A percentile compares a stretch with the other conserved stretches of the same genome.
Evolutionary conservation across 2,113 vertebrate genomes (phyloP).

Genomic region (Vulpes ferrilata): DNA sequence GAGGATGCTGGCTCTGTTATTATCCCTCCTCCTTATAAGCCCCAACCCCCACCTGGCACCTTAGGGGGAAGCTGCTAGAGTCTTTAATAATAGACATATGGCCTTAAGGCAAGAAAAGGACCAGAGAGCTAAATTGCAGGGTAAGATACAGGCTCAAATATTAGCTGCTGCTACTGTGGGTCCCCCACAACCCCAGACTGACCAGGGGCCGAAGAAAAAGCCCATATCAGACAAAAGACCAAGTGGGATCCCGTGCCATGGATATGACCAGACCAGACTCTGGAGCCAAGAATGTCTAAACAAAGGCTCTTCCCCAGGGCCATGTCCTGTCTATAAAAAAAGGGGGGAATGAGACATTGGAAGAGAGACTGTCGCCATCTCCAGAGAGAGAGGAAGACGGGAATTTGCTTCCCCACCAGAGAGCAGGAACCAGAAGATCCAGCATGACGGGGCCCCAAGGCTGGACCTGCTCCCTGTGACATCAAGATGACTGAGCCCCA

Average conservation of each 20-base stretch:
- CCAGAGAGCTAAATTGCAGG: background rate
- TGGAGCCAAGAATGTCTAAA: background rate
- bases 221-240: background rate
- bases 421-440: too few relatives aligned
- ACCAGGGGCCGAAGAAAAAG: background rate
- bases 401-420: too few relatives aligned
- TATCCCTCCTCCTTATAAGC: background rate
- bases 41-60: background rate
- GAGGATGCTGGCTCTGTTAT: background rate
- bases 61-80: background rate
- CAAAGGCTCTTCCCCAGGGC: background rate
- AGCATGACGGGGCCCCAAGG: too few relatives aligned
- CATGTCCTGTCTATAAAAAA: background rate
- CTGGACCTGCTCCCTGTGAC: too few relatives aligned
- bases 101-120: background rate
- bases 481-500: too few relatives aligned
- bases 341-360: background rate
- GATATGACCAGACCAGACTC: background rate
- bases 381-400: too few relatives aligned
- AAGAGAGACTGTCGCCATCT: background rate
- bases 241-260: background rate
- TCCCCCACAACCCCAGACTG: background rate
- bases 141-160: background rate
- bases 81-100: background rate
- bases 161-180: background rate